Base-by-base conservation (phyloP, 2,888 invertebrate genomes). In the Incurvaria masculella region DNA sequence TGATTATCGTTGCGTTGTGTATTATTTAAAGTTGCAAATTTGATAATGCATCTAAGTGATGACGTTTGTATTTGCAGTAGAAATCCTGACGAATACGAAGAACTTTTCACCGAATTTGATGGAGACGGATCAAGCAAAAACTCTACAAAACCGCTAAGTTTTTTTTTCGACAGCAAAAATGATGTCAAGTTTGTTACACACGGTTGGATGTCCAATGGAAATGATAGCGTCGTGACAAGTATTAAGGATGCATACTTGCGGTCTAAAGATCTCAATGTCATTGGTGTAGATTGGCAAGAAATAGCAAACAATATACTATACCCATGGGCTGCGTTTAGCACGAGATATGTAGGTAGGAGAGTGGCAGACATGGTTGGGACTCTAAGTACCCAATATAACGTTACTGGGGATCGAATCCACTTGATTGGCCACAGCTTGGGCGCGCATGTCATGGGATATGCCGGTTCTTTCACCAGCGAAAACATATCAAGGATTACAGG, bases 401-500 rank as follows among this genome's bases (percentile, higher is more conserved):
- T 66, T 1, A 46, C 56, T 23, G 62, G 62, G 8, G 59, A 58
- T 10, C 56, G 56, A 39, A 59, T 74, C 42, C 75, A 80, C 59
- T 59, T 80, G 45, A 67, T 79, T 43, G 80, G 80, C 0, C 84
- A 84, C 54, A 83, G 83, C 57, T 64, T 84, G 49, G 84, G 84
- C 21, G 82, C 84, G 0, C 84, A 84, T 42, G 76, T 82, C 4
- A 81, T 81, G 78, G 84, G 83, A 4, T 80, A 79, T 56, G 76
- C 83, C 2, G 83, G 82, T 60, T 53, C 76, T 71, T 70, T 79
- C 69, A 53, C 64, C 21, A 55, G 59, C 1, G 55, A 63, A 56
- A 69, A 66, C 59, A 64, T 84, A 19, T 62, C 66, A 38, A 75
- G 86, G 57, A 81, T 87, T 4, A 86, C 86, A 44, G 86, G 86